Percentiles rank a stretch among this genome's conserved stretches.
These are phyloP conservation scores for Lichenostomus cassidix DNA, from an alignment of 2,113 vertebrate genomes.

Conservation along the genomic window DNA sequence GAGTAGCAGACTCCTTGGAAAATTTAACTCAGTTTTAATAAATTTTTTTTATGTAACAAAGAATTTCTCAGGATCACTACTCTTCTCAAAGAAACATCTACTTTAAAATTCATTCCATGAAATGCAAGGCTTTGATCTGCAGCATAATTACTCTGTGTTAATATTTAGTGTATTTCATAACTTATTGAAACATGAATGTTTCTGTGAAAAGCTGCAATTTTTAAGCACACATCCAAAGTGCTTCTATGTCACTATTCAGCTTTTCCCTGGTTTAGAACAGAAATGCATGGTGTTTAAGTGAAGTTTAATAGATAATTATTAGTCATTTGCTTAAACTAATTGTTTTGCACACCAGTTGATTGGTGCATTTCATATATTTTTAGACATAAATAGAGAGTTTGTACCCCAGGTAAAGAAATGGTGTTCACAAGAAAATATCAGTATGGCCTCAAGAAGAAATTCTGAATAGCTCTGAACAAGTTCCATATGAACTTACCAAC, in stretches of 20 bases:
- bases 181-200: neutral
- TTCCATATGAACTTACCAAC: neutral
- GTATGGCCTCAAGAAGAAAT: neutral
- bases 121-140: neutral
- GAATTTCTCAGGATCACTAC: neutral
- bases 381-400: neutral
- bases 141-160: neutral
- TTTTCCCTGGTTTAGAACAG: neutral
- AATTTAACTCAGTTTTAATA: neutral
- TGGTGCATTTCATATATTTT: neutral
- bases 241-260: neutral
- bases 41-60: accelerated
- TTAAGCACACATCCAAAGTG: neutral
- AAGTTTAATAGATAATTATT: neutral
- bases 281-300: neutral
- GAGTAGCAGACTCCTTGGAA: neutral
- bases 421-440: neutral
- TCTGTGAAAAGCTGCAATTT: neutral
- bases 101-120: neutral
- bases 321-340: neutral
- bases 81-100: neutral
- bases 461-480: neutral
- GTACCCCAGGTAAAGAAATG: neutral
- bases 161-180: neutral
- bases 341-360: neutral